Conservation (phyloP, 2,888 invertebrate genomes). For the Andrena bicolor region DNA sequence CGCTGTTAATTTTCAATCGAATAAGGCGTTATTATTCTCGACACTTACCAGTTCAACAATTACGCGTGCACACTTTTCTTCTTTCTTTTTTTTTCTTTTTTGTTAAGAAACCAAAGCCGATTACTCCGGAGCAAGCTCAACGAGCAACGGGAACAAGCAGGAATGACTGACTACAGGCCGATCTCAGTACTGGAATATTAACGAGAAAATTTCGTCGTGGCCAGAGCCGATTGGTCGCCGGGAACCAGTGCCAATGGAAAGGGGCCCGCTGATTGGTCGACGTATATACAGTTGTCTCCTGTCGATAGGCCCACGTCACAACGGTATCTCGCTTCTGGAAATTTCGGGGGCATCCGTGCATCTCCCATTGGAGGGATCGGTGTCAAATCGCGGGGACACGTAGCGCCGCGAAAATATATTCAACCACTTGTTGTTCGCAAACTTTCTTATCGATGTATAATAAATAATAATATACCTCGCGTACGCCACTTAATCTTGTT, state of each 20-base stretch:
- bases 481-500: neutral
- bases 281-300: slow-evolving; percentile 87
- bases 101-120: slow-evolving; percentile 32
- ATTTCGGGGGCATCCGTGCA: slow-evolving; percentile 64
- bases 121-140: slow-evolving; percentile 35
- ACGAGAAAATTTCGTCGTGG: slow-evolving; percentile 87
- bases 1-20: neutral
- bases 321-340: slow-evolving; percentile 68
- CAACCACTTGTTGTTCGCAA: neutral
- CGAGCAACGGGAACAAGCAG: slow-evolving; percentile 64
- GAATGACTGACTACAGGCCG: slow-evolving; percentile 79
- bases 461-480: neutral
- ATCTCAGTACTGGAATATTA: slow-evolving; percentile 80
- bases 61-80: slow-evolving; percentile 5
- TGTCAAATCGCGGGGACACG: slow-evolving; percentile 6
- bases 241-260: slow-evolving; percentile 80
- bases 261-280: slow-evolving; percentile 86
- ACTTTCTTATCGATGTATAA: neutral
- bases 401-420: slow-evolving; percentile 36
- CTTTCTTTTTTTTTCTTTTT: neutral
- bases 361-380: slow-evolving; percentile 35
- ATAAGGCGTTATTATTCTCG: neutral
- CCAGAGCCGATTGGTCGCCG: slow-evolving; percentile 87
- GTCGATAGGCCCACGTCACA: slow-evolving; percentile 90
- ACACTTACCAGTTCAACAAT: slow-evolving; percentile 43